Evolutionary conservation across 2,888 invertebrate genomes (phyloP), one percentile per base, ranked within the genome.

Genomic region (Cerastis leucographa): DNA sequence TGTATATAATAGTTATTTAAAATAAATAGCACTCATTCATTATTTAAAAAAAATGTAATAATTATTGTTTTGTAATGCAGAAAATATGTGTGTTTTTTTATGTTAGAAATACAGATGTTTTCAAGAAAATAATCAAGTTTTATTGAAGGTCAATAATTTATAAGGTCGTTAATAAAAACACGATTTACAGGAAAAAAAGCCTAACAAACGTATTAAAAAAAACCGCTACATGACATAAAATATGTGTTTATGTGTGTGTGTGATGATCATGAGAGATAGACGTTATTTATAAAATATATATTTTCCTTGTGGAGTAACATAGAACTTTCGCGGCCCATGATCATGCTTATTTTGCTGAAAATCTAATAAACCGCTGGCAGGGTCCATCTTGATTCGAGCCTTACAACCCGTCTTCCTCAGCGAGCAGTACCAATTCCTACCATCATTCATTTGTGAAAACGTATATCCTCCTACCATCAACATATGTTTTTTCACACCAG

Each of bases 371-470:
- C 70, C 76, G 0, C 78, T 86, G 0, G 71, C 44, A 0, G 56
- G 25, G 35, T 89, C 87, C 12, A 89, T 74, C 40, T 81, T 87
- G 40, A 91, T 71, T 3, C 84, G 85, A 17, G 91, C 91, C 17
- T 89, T 92, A 76, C 93, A 93, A 11, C 91, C 91, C 0, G 11
- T 12, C 42, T 85, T 88, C 84, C 90, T 92, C 70, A 86, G 90
- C 0, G 93, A 93, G 65, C 93, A 93, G 74, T 93, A 93, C 92
- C 91, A 93, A 54, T 89, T 89, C 19, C 81, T 86, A 44, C 78
- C 72, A 0, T 87, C 86, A 44, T 89, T 88, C 78, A 87, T 89
- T 56, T 89, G 90, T 1, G 91, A 88, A 78, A 89, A 93, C 0
- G 93, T 93, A 74, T 90, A 92, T 0, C 90, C 83, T n/a, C 79